phyloP scores from a whole-genome alignment of 1,140 invertebrate genomes.

The Dufourea novaeangliae region DNA sequence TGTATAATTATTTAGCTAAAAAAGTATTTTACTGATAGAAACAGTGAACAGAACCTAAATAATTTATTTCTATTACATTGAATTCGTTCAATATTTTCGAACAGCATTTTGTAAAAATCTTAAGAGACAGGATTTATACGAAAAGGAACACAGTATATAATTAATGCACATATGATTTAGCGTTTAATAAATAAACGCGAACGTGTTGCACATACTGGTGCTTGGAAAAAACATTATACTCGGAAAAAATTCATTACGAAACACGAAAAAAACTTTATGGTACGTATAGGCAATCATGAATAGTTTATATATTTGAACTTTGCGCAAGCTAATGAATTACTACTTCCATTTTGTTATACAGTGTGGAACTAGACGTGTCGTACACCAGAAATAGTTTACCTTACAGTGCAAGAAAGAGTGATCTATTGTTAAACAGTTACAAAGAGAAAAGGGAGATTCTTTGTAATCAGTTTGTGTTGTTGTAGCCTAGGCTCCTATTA shows the following conservation, averaged over 20 bases:
- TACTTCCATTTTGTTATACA: background rate
- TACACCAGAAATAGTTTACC: background rate
- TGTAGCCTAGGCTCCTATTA: too few relatives aligned
- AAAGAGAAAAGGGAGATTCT: background rate
- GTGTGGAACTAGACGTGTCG: too few relatives aligned
- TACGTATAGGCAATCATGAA: too few relatives aligned
- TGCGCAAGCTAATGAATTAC: background rate
- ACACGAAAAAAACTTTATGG: background rate
- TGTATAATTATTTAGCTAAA: conserved; percentile 9
- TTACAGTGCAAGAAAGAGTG: background rate
- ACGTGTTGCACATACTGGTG: background rate
- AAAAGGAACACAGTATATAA: background rate
- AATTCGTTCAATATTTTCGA: background rate
- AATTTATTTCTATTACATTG: background rate
- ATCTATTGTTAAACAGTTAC: background rate
- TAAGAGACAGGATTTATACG: background rate
- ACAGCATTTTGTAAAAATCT: background rate
- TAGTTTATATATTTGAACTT: background rate
- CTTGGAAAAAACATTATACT: background rate
- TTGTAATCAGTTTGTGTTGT: background rate
- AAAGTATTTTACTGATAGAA: background rate
- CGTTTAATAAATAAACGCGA: background rate
- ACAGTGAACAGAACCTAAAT: background rate
- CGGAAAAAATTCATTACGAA: background rate
- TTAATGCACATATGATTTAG: too few relatives aligned